Conservation (phyloP, 2,888 invertebrate genomes). For the Clanis bilineata region DNA sequence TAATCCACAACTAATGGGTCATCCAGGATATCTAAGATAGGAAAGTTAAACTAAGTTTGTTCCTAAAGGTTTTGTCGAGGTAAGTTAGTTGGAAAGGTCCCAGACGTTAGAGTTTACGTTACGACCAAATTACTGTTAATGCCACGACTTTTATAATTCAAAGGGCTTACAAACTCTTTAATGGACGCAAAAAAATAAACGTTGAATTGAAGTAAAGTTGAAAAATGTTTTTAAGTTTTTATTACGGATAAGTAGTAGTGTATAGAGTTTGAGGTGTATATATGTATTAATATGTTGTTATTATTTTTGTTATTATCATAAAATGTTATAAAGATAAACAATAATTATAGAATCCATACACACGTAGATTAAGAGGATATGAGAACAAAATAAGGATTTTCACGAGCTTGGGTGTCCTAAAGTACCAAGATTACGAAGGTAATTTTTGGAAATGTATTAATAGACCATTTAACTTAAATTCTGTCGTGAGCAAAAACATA, state of each 20-base stretch:
- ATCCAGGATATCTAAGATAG: conserved; percentile 1
- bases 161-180: conserved; percentile 5
- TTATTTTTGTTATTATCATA: not conserved
- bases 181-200: not conserved
- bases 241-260: not conserved
- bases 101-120: conserved; percentile 4
- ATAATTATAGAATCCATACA: too few relatives aligned
- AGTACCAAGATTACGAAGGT: too few relatives aligned
- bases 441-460: too few relatives aligned
- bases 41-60: conserved; percentile 3
- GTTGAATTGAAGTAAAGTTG: not conserved
- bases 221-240: not conserved
- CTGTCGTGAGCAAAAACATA: too few relatives aligned
- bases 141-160: conserved; percentile 8
- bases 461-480: too few relatives aligned
- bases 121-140: conserved; percentile 1
- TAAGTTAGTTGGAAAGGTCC: not conserved
- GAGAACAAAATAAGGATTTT: too few relatives aligned
- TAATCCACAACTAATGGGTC: not conserved
- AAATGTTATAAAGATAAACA: not conserved
- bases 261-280: not conserved
- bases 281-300: not conserved
- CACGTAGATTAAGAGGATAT: too few relatives aligned
- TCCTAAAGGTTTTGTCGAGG: conserved; percentile 10
- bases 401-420: too few relatives aligned